Conservation (phyloP, 1,140 invertebrate genomes). For the Bombyx mori region DNA sequence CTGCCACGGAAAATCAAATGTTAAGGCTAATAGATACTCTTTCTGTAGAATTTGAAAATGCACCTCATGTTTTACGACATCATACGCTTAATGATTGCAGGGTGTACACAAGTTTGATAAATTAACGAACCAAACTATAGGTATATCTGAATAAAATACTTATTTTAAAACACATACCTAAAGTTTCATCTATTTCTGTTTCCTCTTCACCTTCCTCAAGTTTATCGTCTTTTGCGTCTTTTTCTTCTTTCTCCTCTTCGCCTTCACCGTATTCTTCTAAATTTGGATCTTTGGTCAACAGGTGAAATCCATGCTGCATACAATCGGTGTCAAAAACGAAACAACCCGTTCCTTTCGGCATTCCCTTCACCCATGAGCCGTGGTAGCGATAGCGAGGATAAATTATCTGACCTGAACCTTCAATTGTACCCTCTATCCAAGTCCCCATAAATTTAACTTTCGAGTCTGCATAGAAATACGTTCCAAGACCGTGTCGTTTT, state of each 20-base stretch:
- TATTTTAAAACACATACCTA: constrained; percentile 23
- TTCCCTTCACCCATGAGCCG: constrained; percentile 75
- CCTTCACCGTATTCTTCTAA: constrained; percentile 64
- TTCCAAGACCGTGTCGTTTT: constrained; percentile 81
- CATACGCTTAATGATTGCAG: no score
- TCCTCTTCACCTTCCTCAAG: constrained; percentile 43
- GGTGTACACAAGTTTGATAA: no score
- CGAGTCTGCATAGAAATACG: constrained; percentile 76
- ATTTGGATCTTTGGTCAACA: constrained; percentile 67
- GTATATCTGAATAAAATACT: not conserved
- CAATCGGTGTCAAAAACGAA: constrained; percentile 78
- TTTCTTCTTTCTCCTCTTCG: constrained; percentile 61
- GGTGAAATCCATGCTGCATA: constrained; percentile 78
- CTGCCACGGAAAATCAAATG: no score
- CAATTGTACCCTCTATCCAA: constrained; percentile 76
- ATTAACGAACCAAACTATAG: no score
- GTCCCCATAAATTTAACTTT: constrained; percentile 76
- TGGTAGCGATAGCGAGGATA: constrained; percentile 74
- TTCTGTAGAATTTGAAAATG: no score
- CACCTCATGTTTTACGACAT: no score
- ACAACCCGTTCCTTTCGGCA: constrained; percentile 76
- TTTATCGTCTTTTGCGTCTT: constrained; percentile 52
- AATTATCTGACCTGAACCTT: constrained; percentile 79
- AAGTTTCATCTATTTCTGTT: constrained; percentile 49
- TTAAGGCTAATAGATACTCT: no score